Conservation (phyloP, 2,888 invertebrate species). For the Harpagoxenus sublaevis region DNA sequence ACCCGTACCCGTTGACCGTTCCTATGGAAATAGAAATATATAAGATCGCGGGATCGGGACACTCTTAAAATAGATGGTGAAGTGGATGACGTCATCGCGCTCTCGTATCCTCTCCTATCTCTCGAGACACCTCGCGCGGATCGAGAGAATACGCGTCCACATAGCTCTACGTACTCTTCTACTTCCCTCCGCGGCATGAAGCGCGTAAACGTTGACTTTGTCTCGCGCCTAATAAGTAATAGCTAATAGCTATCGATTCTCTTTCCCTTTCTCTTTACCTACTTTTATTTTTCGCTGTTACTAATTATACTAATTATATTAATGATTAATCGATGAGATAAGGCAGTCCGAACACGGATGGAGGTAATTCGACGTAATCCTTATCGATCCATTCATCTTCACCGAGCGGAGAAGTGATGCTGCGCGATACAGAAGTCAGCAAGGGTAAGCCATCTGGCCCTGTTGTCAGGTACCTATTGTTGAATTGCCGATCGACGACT, state of each 20-base stretch:
- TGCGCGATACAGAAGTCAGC: constrained; percentile 88
- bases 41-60: constrained; percentile 78
- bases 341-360: constrained; percentile 14
- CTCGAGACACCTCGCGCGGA: constrained; percentile 73
- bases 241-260: background rate
- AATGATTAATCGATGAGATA: background rate
- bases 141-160: constrained; percentile 42
- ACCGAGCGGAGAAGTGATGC: constrained; percentile 86
- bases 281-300: background rate
- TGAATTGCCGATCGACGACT: constrained; percentile 86
- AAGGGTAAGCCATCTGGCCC: constrained; percentile 89
- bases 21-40: constrained; percentile 71
- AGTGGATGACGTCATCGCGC: constrained; percentile 80
- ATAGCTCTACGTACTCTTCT: background rate
- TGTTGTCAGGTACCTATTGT: constrained; percentile 88
- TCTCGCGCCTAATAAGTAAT: background rate
- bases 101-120: constrained; percentile 51
- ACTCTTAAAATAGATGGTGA: constrained; percentile 84
- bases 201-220: background rate
- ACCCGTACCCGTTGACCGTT: background rate
- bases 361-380: constrained; percentile 90
- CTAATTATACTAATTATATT: background rate
- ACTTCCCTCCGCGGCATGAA: background rate
- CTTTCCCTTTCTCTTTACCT: too few relatives aligned
- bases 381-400: constrained; percentile 89